Evolutionary conservation across 2,113 vertebrate genomes (phyloP).

Genomic region (Gobiocypris rarus): DNA sequence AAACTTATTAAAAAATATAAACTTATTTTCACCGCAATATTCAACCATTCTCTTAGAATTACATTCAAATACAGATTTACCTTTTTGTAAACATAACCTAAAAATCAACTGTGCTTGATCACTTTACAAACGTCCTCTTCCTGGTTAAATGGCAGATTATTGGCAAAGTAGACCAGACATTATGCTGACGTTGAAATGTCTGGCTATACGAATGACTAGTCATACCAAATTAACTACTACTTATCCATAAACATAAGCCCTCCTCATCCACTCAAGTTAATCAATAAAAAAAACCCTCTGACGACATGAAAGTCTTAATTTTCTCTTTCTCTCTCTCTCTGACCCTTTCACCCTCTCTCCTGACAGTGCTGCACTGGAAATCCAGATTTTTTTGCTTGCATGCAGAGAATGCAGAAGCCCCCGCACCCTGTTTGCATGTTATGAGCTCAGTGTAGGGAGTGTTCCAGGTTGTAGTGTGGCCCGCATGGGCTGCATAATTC

Average conservation of each 20-base stretch:
- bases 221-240: not conserved
- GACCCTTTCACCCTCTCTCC: conserved; percentile 23
- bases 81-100: not conserved
- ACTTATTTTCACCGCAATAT: not conserved
- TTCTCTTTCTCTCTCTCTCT: not conserved
- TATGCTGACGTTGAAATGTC: not conserved
- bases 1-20: too few relatives aligned
- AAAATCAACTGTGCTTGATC: not conserved
- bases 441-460: conserved; percentile 60
- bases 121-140: not conserved
- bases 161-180: not conserved
- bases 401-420: conserved; percentile 60
- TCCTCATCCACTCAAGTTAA: not conserved
- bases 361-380: conserved; percentile 43
- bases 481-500: conserved; percentile 69
- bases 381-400: conserved; percentile 69
- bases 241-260: conserved; percentile 27
- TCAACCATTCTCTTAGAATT: not conserved
- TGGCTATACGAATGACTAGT: not conserved
- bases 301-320: not conserved
- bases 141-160: not conserved
- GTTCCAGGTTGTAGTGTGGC: conserved; percentile 56
- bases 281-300: not conserved
- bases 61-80: not conserved
- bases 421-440: conserved; percentile 27